A percentile compares a stretch with the other conserved stretches of the same genome.
Conservation (phyloP, 2,888 invertebrate genomes). For the Athetis lepigone region DNA sequence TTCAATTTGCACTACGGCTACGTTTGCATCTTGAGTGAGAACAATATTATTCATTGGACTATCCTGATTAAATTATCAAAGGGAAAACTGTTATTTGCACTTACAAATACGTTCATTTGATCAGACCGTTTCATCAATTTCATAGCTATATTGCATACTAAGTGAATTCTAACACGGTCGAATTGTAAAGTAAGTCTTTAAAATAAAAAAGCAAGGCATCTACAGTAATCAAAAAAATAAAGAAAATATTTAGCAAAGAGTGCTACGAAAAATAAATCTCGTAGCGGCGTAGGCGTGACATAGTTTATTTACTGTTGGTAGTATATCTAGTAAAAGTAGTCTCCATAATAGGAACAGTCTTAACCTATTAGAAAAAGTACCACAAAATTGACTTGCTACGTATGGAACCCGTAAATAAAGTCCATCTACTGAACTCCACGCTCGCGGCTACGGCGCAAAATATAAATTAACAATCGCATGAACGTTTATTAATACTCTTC, state of each 20-base stretch:
- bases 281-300: conserved; percentile 34
- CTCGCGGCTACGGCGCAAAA: not conserved
- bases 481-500: not conserved
- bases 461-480: not conserved
- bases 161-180: not conserved
- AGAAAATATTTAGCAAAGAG: not conserved
- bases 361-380: not conserved
- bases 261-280: conserved; percentile 17
- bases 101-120: conserved; percentile 31
- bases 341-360: not conserved
- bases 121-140: conserved; percentile 6
- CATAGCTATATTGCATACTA: conserved; percentile 6
- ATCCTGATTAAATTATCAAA: conserved; percentile 32
- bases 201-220: not conserved
- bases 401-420: not conserved
- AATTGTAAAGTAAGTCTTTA: not conserved
- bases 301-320: not conserved
- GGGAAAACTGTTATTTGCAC: conserved; percentile 32
- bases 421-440: too few species aligned
- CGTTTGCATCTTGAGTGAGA: conserved; percentile 44
- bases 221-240: not conserved
- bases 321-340: not conserved
- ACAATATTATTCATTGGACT: conserved; percentile 46
- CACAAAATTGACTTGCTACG: not conserved
- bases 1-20: conserved; percentile 44